Percentiles rank a stretch among this genome's conserved stretches.
These are phyloP conservation scores for Artibeus jamaicensis DNA, from an alignment of 2,797 vertebrate species.

Conservation along the genomic window DNA sequence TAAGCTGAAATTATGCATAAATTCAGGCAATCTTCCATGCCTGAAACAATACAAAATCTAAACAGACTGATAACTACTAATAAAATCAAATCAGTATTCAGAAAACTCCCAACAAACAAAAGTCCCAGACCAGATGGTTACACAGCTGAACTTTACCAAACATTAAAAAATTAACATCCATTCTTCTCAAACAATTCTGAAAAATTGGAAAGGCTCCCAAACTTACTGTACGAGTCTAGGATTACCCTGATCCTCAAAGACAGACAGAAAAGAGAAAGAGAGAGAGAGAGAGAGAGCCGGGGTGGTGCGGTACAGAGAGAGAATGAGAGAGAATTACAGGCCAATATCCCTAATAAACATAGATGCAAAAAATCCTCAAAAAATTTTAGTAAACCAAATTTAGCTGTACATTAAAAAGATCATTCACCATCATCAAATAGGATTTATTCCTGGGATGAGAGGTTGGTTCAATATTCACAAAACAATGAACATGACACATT, in stretches of 20 bases:
- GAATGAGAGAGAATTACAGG: not conserved
- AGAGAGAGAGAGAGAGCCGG: not conserved
- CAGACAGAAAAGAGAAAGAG: not conserved
- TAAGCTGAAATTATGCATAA: not conserved
- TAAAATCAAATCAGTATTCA: not conserved
- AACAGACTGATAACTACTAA: not conserved
- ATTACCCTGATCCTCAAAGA: not conserved
- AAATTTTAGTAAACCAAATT: not conserved
- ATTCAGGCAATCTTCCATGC: not conserved
- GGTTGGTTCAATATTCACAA: not conserved
- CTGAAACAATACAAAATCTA: not conserved
- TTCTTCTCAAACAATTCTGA: not conserved
- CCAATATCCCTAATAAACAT: not conserved
- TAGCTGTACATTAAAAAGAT: not conserved
- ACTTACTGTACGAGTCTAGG: not conserved
- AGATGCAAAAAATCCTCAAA: not conserved
- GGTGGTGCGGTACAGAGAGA: too few relatives aligned
- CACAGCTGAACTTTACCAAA: not conserved
- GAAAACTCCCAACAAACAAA: not conserved
- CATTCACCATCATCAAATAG: not conserved
- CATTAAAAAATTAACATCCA: not conserved
- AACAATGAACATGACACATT: not conserved
- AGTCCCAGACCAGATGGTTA: not conserved
- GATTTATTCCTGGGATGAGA: not conserved
- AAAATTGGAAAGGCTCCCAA: not conserved